A percentile compares a stretch with the other conserved stretches of the same genome.
phyloP scores from a whole-genome alignment of 2,888 invertebrate genomes.

The Nephrotoma flavescens region DNA sequence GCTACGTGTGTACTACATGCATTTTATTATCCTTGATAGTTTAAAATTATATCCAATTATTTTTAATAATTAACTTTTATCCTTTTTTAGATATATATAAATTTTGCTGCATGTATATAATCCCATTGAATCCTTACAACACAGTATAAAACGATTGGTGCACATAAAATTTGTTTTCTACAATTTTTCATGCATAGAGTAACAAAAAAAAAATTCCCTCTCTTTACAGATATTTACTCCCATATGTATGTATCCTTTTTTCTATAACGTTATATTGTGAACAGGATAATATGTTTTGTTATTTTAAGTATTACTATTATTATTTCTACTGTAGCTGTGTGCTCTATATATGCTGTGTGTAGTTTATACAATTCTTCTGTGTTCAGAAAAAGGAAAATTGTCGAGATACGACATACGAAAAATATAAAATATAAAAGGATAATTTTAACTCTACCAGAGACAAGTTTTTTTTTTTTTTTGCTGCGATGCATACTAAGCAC shows the following conservation, averaged over 20 bases:
- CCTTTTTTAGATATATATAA: background rate
- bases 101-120: background rate
- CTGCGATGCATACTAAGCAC: background rate
- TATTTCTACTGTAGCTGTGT: background rate
- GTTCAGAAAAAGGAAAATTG: background rate
- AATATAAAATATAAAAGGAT: background rate
- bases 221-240: background rate
- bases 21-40: background rate
- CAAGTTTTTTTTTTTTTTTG: conserved; percentile 1
- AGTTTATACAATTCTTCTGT: background rate
- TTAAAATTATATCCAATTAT: background rate
- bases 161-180: background rate
- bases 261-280: background rate
- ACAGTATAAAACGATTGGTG: background rate
- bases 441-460: background rate
- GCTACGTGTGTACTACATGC: background rate
- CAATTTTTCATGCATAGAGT: background rate
- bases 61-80: background rate
- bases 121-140: background rate
- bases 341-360: background rate
- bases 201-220: background rate
- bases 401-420: background rate
- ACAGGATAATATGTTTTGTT: background rate
- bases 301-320: background rate
- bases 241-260: background rate